phyloP scores from a whole-genome alignment of 2,113 vertebrate genomes.

The Larimichthys crocea region DNA sequence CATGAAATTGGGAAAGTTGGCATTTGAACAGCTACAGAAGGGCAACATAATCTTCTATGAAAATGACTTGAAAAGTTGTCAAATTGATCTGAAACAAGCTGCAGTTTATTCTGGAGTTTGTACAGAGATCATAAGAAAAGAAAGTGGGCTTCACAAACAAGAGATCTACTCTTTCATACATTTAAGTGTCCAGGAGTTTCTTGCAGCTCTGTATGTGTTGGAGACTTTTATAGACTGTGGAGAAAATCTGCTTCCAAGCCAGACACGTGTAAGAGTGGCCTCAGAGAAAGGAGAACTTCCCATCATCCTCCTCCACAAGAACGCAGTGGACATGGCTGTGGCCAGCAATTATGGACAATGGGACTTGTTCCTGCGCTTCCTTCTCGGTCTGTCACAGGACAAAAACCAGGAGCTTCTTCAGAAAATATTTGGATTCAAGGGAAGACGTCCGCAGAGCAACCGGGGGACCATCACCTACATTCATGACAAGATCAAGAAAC shows the following conservation, averaged over 20 bases:
- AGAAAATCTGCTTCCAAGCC: not conserved
- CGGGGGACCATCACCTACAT: conserved; percentile 19
- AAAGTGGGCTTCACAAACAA: conserved; percentile 10
- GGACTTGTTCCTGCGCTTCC: conserved; percentile 54
- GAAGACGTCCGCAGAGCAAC: not conserved
- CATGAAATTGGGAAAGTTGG: conserved; percentile 50
- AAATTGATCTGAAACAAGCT: conserved; percentile 31
- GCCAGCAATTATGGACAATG: not conserved
- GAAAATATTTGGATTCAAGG: not conserved
- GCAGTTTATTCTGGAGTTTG: conserved; percentile 46
- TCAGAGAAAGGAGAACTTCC: not conserved
- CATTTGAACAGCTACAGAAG: conserved; percentile 37
- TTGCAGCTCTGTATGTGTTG: conserved; percentile 52
- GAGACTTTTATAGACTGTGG: conserved; percentile 5
- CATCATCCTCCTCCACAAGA: conserved; percentile 2
- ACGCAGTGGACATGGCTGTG: conserved; percentile 4
- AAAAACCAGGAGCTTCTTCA: conserved; percentile 35
- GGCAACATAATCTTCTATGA: conserved; percentile 38
- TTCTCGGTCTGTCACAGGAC: conserved; percentile 36
- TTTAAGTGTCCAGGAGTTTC: conserved; percentile 52
- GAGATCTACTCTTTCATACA: conserved; percentile 44
- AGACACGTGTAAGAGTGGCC: not conserved
- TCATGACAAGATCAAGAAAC: conserved; percentile 20
- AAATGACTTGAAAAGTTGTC: not conserved
- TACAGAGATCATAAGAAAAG: conserved; percentile 43